Conservation (phyloP, 2,888 invertebrate genomes). For the Cosmopolites sordidus region DNA sequence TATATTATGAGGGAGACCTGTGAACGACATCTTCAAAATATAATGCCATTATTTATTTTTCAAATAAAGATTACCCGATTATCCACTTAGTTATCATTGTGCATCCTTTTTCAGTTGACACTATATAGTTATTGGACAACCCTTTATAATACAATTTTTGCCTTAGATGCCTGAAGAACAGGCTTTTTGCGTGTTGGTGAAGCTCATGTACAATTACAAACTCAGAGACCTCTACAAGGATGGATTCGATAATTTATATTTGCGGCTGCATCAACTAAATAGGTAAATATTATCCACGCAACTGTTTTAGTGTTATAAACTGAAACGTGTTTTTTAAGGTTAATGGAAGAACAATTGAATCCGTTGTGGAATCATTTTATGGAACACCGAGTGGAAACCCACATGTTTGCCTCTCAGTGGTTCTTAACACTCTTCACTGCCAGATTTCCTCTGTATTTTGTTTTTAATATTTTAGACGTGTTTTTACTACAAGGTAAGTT, state of each 20-base stretch:
- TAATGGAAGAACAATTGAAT: conserved; percentile 86
- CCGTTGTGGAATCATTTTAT: conserved; percentile 78
- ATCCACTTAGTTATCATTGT: too few relatives aligned
- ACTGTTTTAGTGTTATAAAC: neutral
- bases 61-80: too few relatives aligned
- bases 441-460: conserved; percentile 92
- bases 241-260: conserved; percentile 92
- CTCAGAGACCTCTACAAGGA: conserved; percentile 93
- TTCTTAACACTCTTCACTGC: conserved; percentile 99
- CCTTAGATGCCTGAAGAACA: conserved; percentile 98
- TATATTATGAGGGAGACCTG: too few relatives aligned
- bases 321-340: conserved; percentile 28
- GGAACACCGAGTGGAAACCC: conserved; percentile 83
- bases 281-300: conserved; percentile 43
- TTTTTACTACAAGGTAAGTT: conserved; percentile 66
- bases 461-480: conserved; percentile 96
- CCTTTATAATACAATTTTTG: neutral
- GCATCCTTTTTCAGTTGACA: neutral
- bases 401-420: conserved; percentile 99
- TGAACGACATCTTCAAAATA: too few relatives aligned
- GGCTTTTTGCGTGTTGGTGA: conserved; percentile 94
- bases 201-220: conserved; percentile 95
- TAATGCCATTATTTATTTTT: too few relatives aligned
- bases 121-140: neutral
- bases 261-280: conserved; percentile 92